A percentile compares a stretch with the other conserved stretches of the same genome.
phyloP scores from a whole-genome alignment of 2,888 invertebrate genomes.

The Andrena praecox region DNA sequence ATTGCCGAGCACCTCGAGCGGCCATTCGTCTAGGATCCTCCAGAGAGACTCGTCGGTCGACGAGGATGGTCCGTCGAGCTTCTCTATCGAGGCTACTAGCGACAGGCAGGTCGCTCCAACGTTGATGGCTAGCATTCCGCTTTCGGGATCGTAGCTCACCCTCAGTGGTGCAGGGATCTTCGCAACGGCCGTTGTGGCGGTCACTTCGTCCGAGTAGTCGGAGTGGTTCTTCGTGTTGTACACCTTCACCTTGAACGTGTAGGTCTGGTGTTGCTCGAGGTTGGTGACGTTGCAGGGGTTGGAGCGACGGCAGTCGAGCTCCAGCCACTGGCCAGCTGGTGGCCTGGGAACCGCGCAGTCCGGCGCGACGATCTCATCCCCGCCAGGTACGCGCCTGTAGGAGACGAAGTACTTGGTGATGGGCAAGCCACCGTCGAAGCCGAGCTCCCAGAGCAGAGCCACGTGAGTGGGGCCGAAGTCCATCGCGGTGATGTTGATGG shows the following conservation, averaged over 20 bases:
- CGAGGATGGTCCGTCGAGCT: conserved; percentile 87
- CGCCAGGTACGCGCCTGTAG: conserved; percentile 89
- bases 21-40: conserved; percentile 91
- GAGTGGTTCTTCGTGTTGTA: conserved; percentile 95
- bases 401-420: conserved; percentile 95
- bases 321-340: conserved; percentile 90
- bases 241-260: conserved; percentile 95
- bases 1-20: conserved; percentile 90
- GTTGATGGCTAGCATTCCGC: conserved; percentile 91
- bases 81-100: conserved; percentile 91
- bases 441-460: conserved; percentile 94
- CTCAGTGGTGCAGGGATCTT: conserved; percentile 92
- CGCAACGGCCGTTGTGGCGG: conserved; percentile 93
- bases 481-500: conserved; percentile 89
- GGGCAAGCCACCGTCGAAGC: conserved; percentile 95
- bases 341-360: conserved; percentile 88
- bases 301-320: conserved; percentile 93
- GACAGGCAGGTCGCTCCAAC: conserved; percentile 92
- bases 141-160: conserved; percentile 93
- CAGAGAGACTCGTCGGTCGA: conserved; percentile 86
- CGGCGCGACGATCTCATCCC: conserved; percentile 87
- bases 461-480: conserved; percentile 93
- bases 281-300: conserved; percentile 95
- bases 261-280: conserved; percentile 94
- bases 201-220: conserved; percentile 94